Evolutionary conservation across 1,140 invertebrate species (phyloP).

Genomic region (Pseudomyrmex sp.): DNA sequence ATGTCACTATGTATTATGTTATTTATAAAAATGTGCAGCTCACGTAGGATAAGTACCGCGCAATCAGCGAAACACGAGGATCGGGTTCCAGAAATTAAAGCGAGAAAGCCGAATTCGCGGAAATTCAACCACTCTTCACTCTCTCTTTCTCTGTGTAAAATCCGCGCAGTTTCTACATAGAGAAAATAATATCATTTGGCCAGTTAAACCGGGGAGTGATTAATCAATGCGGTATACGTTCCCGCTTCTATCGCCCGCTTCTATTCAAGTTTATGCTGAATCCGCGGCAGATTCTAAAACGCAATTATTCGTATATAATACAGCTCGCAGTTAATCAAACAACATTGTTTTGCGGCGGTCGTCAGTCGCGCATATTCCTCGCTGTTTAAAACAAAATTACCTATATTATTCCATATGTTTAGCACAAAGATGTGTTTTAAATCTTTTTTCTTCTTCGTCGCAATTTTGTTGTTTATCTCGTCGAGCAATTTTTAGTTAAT

Average conservation of each 20-base stretch:
- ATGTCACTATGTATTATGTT: no score
- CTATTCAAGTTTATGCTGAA: conserved; percentile 5
- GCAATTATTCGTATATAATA: conserved; percentile 13
- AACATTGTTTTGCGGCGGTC: conserved; percentile 5
- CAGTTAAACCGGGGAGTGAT: conserved; percentile 12
- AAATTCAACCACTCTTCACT: not conserved
- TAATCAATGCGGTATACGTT: not conserved
- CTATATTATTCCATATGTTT: not conserved
- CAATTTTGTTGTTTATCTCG: not conserved
- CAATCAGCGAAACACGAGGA: no score
- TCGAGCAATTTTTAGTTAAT: not conserved
- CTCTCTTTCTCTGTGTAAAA: no score
- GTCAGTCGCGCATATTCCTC: not conserved
- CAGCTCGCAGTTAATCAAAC: conserved; percentile 30
- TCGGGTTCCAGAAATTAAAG: not conserved
- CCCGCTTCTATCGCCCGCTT: conserved; percentile 1
- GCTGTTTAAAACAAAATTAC: conserved; percentile 21
- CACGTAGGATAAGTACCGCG: no score
- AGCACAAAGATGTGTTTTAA: no score
- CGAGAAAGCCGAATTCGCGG: not conserved
- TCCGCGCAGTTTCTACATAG: no score
- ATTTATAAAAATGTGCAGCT: no score
- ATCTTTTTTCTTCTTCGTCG: not conserved
- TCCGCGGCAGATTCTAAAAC: conserved; percentile 1
- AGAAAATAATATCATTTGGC: conserved; percentile 27